Percentiles rank a stretch among this genome's conserved stretches.
These are phyloP conservation scores for Drosophila melanica DNA, from an alignment of 1,140 invertebrate genomes.

Conservation along the genomic window DNA sequence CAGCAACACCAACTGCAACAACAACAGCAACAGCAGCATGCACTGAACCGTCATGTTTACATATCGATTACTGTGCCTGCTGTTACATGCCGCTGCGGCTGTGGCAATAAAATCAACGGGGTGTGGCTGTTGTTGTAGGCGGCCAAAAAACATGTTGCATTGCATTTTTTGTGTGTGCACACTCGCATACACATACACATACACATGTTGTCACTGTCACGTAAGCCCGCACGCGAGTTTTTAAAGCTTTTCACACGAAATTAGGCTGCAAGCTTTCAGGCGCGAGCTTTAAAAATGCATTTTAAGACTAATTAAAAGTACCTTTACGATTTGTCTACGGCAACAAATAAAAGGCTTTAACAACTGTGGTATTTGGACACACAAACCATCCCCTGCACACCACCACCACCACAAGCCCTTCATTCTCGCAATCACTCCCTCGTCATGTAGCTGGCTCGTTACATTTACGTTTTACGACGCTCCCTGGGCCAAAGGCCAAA, in stretches of 20 bases:
- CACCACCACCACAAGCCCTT: background rate
- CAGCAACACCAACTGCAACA: constrained; percentile 6
- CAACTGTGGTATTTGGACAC: constrained; percentile 48
- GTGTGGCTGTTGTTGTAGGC: constrained; percentile 21
- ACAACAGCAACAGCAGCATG: constrained; percentile 22
- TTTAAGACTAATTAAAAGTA: constrained; percentile 68
- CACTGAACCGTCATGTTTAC: constrained; percentile 71
- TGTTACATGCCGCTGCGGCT: constrained; percentile 25
- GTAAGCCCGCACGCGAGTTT: constrained; percentile 17
- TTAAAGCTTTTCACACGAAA: constrained; percentile 41
- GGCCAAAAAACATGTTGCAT: constrained; percentile 68
- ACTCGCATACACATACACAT: constrained; percentile 2
- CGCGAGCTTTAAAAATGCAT: constrained; percentile 49
- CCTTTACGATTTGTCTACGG: constrained; percentile 59
- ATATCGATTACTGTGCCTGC: constrained; percentile 71
- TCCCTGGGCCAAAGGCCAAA: constrained; percentile 47
- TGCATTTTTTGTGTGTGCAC: constrained; percentile 53
- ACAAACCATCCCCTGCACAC: background rate
- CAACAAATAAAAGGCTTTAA: constrained; percentile 73
- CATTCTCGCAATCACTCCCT: constrained; percentile 3
- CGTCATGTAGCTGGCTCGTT: constrained; percentile 67
- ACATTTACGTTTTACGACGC: constrained; percentile 77
- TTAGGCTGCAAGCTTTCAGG: constrained; percentile 38
- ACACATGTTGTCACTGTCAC: background rate
- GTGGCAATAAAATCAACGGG: constrained; percentile 60